Percentiles rank a stretch among this genome's conserved stretches.
Conservation (phyloP, 2,113 vertebrate species). For the Perca flavescens region DNA sequence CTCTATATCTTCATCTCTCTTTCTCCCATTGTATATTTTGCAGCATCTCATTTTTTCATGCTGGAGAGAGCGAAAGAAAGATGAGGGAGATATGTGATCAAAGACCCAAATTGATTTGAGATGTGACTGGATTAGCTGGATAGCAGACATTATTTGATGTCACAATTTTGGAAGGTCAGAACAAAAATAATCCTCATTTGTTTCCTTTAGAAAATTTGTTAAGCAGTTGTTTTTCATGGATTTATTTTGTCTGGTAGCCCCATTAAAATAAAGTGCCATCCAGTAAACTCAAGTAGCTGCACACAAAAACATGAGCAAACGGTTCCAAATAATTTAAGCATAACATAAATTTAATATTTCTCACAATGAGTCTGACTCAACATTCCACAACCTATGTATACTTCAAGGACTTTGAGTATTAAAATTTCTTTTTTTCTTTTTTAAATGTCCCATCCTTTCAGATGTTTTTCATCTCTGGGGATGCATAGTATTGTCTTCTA, state of each 20-base stretch:
- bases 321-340: slow-evolving; percentile 13
- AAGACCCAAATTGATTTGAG: slow-evolving; percentile 50
- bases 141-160: slow-evolving; percentile 11
- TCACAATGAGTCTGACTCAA: not conserved
- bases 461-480: not conserved
- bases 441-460: not conserved
- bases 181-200: not conserved
- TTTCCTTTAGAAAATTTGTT: slow-evolving; percentile 12
- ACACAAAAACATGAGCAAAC: slow-evolving; percentile 4
- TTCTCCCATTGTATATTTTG: slow-evolving; percentile 29
- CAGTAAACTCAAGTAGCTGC: slow-evolving; percentile 1
- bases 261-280: not conserved
- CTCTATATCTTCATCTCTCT: slow-evolving; percentile 27
- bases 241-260: slow-evolving; percentile 6
- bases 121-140: slow-evolving; percentile 49
- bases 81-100: slow-evolving; percentile 46
- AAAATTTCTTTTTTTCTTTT: not conserved
- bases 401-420: not conserved
- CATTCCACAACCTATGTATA: not conserved
- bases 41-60: slow-evolving; percentile 46
- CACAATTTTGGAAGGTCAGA: slow-evolving; percentile 10
- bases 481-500: not conserved
- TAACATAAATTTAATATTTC: not conserved
- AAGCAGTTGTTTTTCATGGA: slow-evolving; percentile 15
- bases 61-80: slow-evolving; percentile 17